Percentiles rank a stretch among this genome's conserved stretches.
These are phyloP conservation scores for Tetropium fuscum DNA, from an alignment of 2,888 invertebrate species.

Conservation along the genomic window DNA sequence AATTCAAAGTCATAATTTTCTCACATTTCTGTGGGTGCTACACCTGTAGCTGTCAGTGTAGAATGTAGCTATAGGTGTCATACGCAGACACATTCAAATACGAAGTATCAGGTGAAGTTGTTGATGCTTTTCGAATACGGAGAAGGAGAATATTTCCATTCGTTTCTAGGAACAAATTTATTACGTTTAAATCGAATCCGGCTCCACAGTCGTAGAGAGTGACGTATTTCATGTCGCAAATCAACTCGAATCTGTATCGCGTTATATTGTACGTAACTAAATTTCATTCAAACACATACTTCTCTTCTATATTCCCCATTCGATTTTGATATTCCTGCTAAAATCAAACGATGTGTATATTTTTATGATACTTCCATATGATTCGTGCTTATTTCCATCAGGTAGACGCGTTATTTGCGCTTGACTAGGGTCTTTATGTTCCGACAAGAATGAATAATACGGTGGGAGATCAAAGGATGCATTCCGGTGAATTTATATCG, in stretches of 20 bases:
- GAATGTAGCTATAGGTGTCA: constrained; percentile 9
- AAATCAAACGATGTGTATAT: constrained; percentile 12
- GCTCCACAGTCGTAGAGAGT: constrained; percentile 24
- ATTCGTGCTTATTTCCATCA: constrained; percentile 25
- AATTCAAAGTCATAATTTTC: no score
- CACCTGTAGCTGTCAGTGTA: neutral
- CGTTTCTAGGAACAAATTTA: constrained; percentile 43
- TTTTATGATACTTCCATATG: constrained; percentile 9
- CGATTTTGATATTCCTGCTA: constrained; percentile 15
- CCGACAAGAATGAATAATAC: constrained; percentile 26
- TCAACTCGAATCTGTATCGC: constrained; percentile 43
- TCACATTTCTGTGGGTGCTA: no score
- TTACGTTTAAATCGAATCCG: constrained; percentile 48
- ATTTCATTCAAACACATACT: constrained; percentile 21
- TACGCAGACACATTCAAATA: constrained; percentile 33
- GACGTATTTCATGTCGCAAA: constrained; percentile 24
- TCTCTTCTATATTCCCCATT: constrained; percentile 10
- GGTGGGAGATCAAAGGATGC: constrained; percentile 31
- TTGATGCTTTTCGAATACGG: constrained; percentile 21
- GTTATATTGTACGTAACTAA: constrained; percentile 40
- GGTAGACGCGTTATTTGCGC: constrained; percentile 37
- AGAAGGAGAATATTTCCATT: constrained; percentile 31
- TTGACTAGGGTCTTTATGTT: constrained; percentile 32
- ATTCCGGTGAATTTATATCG: no score
- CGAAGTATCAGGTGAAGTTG: constrained; percentile 51